phyloP scores from a whole-genome alignment of 92 coral and sea anemone genomes.

The Actinostola sp. region DNA sequence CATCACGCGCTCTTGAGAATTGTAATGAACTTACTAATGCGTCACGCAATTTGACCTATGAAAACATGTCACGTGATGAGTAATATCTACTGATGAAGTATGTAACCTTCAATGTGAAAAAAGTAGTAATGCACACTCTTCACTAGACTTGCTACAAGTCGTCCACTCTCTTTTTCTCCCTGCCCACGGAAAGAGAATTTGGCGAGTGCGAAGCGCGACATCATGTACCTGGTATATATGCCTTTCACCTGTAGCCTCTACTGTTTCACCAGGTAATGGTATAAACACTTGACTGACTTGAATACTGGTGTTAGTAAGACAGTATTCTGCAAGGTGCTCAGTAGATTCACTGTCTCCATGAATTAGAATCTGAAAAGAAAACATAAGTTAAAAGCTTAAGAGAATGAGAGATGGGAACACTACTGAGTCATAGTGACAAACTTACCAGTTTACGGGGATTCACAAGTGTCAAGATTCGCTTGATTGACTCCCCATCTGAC shows the following conservation, averaged over 20 bases:
- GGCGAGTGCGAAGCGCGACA: too few species aligned
- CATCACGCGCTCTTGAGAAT: constrained; percentile 98
- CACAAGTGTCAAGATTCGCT: constrained; percentile 92
- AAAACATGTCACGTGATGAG: not conserved
- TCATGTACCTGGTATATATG: constrained; percentile 99
- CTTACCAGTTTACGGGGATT: constrained; percentile 98
- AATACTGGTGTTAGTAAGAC: constrained; percentile 81
- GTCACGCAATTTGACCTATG: constrained; percentile 93
- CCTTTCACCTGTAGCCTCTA: constrained; percentile 97
- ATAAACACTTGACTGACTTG: constrained; percentile 88
- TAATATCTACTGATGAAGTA: too few species aligned
- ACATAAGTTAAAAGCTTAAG: not conserved
- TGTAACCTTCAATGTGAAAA: too few species aligned
- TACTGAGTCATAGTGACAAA: too few species aligned
- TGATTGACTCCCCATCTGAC: constrained; percentile 97
- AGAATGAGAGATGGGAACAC: too few species aligned
- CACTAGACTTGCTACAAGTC: too few species aligned
- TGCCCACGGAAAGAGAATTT: too few species aligned
- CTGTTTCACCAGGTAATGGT: constrained; percentile 88
- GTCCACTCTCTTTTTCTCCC: too few species aligned
- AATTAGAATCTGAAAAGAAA: constrained; percentile 66
- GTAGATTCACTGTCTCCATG: constrained; percentile 89
- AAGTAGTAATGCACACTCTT: too few species aligned
- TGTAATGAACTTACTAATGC: constrained; percentile 96
- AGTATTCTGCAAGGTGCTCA: constrained; percentile 90